Base-by-base conservation (phyloP, 1,140 invertebrate genomes). In the Diuraphis noxia region DNA sequence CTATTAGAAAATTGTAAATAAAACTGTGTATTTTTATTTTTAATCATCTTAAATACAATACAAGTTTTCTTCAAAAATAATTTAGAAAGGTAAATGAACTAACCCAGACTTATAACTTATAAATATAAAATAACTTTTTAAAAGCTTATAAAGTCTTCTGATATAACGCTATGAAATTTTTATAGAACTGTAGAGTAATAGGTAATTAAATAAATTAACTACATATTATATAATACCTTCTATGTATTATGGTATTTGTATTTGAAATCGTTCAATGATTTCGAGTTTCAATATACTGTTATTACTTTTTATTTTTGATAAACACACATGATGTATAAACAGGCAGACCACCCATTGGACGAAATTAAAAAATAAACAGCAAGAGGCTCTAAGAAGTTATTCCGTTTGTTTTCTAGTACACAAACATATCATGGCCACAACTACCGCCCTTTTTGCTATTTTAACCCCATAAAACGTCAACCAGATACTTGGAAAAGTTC, bases 391-490 rank as follows among this genome's bases (percentile, higher is more conserved):
- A n/a, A 36, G 46, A 86, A 34, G 46, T 52, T 86, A 86, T 52
- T 86, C 85, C 8, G 34, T 86, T 86, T 86, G 43, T 86, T 86
- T 86, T 86, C 46, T 34, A 49, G 43, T 52, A 34, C 34, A 86
- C 85, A 86, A 36, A 86, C 46, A 52, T 38, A 86, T 86, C 41
- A 49, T 86, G 21, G n/a, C 82, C 21, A 8, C 21, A 49, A 86
- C 46, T 25, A 30, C 43, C 89, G 43, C 89, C 89, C 43, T 52
- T 81, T 49, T 91, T 91, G 40, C 43, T 91, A 91, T 81, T 91
- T 91, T 79, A 90, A 79, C 88, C 88, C 77, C 89, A 82, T 91
- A 91, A 91, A 81, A 91, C 77, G 89, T 81, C 89, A 82, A 38
- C 72, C 43, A 36, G 89, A 88, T 91, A 91, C 72, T 91, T 52